phyloP scores from a whole-genome alignment of 2,797 vertebrate genomes.

The Heterohyrax brucei region DNA sequence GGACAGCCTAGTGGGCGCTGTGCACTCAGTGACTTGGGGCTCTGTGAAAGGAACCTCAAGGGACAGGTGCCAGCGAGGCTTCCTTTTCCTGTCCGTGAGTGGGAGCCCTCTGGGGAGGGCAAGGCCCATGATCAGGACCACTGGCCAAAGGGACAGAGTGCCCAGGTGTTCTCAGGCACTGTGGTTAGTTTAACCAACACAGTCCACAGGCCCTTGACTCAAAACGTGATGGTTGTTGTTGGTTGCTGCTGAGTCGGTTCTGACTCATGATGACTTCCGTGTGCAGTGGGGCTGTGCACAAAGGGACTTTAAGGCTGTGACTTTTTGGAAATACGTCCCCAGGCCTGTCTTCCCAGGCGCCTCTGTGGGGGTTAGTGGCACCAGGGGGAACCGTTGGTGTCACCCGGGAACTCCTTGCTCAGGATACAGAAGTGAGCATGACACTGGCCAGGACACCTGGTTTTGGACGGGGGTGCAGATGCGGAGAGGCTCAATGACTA shows the following conservation, averaged over 20 bases:
- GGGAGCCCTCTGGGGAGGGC: not conserved
- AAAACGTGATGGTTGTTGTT: no score
- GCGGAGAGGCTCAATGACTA: not conserved
- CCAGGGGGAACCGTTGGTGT: no score
- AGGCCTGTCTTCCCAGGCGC: no score
- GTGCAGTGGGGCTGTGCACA: no score
- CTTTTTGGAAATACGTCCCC: no score
- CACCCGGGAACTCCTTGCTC: not conserved
- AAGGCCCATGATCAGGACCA: not conserved
- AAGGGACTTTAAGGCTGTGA: no score
- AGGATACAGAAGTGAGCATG: not conserved
- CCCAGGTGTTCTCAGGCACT: accelerated
- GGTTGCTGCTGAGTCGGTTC: no score
- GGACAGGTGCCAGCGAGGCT: accelerated
- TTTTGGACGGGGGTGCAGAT: not conserved
- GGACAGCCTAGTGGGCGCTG: not conserved
- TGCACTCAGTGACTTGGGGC: accelerated
- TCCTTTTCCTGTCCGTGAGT: not conserved
- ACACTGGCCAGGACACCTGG: not conserved
- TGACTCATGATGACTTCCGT: no score
- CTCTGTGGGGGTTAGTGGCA: no score
- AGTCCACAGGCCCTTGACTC: not conserved
- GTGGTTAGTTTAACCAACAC: accelerated
- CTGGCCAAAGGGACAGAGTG: not conserved
- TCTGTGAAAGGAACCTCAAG: not conserved